Conservation (phyloP, 2,888 invertebrate species). For the Eupithecia centaureata region DNA sequence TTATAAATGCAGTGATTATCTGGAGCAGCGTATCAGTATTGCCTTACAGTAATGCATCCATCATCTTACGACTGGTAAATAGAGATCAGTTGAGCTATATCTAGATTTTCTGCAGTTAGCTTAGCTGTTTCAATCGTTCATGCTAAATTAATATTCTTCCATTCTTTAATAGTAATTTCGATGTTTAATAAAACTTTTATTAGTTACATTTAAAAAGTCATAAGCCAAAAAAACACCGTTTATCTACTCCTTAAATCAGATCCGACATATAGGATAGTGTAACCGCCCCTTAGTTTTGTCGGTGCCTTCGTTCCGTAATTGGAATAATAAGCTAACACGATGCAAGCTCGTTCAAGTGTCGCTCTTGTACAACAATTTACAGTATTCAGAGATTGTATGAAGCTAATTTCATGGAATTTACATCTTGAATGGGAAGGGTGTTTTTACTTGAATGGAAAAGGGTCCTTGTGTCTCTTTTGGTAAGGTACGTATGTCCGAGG, state of each 20-base stretch:
- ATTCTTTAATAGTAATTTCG: too few species aligned
- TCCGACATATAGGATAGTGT: neutral
- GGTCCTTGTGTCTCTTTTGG: neutral
- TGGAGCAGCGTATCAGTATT: too few species aligned
- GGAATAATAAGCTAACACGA: slow-evolving; percentile 18
- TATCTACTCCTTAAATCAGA: neutral
- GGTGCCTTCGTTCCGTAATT: slow-evolving; percentile 3
- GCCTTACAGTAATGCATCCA: too few species aligned
- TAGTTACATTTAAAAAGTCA: too few species aligned
- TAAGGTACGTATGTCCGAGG: neutral
- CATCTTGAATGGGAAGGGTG: neutral
- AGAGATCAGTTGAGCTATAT: too few species aligned
- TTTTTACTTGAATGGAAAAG: neutral
- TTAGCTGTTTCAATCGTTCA: too few species aligned
- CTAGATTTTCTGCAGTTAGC: too few species aligned
- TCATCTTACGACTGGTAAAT: too few species aligned
- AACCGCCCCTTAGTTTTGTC: neutral
- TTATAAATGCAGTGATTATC: too few species aligned
- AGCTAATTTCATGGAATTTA: neutral
- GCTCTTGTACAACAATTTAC: neutral
- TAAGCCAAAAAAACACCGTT: neutral
- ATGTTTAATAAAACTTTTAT: too few species aligned
- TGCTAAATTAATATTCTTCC: too few species aligned
- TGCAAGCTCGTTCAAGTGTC: slow-evolving; percentile 1
- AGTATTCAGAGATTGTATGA: neutral